A percentile compares a stretch with the other conserved stretches of the same genome.
Evolutionary conservation across 1,140 invertebrate genomes (phyloP).

Genomic region (Limonius californicus): DNA sequence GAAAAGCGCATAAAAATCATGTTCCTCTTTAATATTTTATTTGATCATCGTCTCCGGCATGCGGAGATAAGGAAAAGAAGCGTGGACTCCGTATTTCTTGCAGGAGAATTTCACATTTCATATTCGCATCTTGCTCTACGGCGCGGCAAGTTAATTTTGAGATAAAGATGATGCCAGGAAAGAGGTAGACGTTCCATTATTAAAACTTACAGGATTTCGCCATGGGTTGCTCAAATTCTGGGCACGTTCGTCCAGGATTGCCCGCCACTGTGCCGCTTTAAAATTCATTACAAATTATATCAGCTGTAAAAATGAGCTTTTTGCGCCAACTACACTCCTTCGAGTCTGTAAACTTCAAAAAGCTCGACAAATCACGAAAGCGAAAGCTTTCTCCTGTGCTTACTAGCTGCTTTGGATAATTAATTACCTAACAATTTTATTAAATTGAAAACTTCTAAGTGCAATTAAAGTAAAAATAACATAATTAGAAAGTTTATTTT

Average conservation of each 20-base stretch:
- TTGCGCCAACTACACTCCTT: conserved; percentile 14
- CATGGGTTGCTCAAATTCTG: conserved; percentile 67
- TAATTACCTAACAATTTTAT: no score
- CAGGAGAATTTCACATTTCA: not conserved
- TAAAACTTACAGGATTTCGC: conserved; percentile 22
- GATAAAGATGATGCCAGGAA: conserved; percentile 15
- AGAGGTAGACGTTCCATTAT: conserved; percentile 20
- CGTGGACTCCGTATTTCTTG: conserved; percentile 18
- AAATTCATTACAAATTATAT: conserved; percentile 47
- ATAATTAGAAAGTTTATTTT: no score
- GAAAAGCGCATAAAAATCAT: conserved; percentile 44
- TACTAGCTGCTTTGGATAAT: no score
- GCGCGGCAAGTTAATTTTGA: conserved; percentile 17
- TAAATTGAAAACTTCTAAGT: no score
- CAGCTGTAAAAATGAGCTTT: conserved; percentile 41
- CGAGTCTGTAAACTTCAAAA: conserved; percentile 3
- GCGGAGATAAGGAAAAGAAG: conserved; percentile 36
- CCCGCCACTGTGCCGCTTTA: conserved; percentile 39
- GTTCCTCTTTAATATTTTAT: conserved; percentile 44
- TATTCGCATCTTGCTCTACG: conserved; percentile 4
- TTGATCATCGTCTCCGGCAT: conserved; percentile 38
- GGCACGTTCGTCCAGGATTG: conserved; percentile 73
- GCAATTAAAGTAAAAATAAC: no score
- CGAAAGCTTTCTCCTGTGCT: no score
- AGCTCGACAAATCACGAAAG: conserved; percentile 9